These are phyloP conservation scores for Coracopsis vasa DNA, from an alignment of 2,113 vertebrate genomes.

Conservation along the genomic window DNA sequence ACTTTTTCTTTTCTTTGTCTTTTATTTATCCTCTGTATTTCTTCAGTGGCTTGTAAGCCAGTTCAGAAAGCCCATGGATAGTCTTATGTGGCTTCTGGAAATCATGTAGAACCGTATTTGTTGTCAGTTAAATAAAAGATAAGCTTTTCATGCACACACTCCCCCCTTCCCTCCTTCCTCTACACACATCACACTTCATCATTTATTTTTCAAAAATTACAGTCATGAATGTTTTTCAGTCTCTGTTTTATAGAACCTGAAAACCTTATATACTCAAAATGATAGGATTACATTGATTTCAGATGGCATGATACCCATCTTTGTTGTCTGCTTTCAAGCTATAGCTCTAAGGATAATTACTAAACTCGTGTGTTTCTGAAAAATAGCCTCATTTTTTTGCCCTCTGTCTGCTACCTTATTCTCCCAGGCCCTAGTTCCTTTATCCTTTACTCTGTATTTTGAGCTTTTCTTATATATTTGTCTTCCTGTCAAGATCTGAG, in stretches of 20 bases:
- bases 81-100: neutral
- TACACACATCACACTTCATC: neutral
- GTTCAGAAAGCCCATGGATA: neutral
- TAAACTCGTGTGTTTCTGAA: accelerated
- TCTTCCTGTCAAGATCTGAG: neutral
- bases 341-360: neutral
- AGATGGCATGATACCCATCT: neutral
- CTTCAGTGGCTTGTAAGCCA: neutral
- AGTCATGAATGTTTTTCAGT: neutral
- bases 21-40: neutral
- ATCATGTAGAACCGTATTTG: neutral
- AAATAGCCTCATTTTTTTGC: neutral
- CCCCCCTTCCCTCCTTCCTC: neutral
- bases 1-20: accelerated
- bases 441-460: neutral
- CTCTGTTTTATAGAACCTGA: neutral
- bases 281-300: neutral
- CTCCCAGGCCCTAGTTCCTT: neutral
- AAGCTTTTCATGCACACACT: neutral
- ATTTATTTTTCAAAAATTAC: neutral
- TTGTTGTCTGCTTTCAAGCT: neutral
- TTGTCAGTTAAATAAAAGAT: neutral
- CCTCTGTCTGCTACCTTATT: neutral
- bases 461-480: neutral
- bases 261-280: neutral